Evolutionary conservation across 2,113 vertebrate species (phyloP).

Genomic region (Lycaon pictus): DNA sequence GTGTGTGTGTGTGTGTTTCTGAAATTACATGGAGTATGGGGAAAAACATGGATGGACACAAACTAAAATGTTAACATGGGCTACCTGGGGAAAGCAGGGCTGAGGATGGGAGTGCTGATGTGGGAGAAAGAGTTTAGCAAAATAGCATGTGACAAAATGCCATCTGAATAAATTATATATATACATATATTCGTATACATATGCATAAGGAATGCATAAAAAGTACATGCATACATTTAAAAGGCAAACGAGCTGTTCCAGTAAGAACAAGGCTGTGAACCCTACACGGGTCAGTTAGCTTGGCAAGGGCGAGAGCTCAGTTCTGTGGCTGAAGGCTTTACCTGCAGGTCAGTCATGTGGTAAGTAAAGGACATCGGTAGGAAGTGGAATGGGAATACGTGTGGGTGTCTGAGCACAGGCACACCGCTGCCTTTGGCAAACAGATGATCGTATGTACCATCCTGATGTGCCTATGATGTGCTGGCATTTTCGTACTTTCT

Average conservation of each 20-base stretch:
- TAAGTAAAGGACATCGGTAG: not conserved
- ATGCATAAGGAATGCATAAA: not conserved
- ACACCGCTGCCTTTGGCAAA: not conserved
- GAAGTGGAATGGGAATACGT: not conserved
- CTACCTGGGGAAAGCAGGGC: not conserved
- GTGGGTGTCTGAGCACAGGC: not conserved
- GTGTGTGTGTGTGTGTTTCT: not conserved
- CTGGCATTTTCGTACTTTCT: not conserved
- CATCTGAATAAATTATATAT: not conserved
- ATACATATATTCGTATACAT: not conserved
- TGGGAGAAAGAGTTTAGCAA: not conserved
- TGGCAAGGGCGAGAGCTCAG: not conserved
- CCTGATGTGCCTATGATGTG: not conserved
- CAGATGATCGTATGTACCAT: fast-evolving
- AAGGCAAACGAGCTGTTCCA: not conserved
- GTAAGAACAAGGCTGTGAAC: not conserved
- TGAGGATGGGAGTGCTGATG: not conserved
- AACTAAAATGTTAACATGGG: not conserved
- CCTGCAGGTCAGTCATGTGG: not conserved
- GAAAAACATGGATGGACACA: not conserved
- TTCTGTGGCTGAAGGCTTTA: not conserved
- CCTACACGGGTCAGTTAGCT: not conserved
- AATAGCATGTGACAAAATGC: not conserved
- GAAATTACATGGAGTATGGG: not conserved
- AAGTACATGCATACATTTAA: not conserved